Conservation (phyloP, 1,140 invertebrate species). For the Megalopta genalis region DNA sequence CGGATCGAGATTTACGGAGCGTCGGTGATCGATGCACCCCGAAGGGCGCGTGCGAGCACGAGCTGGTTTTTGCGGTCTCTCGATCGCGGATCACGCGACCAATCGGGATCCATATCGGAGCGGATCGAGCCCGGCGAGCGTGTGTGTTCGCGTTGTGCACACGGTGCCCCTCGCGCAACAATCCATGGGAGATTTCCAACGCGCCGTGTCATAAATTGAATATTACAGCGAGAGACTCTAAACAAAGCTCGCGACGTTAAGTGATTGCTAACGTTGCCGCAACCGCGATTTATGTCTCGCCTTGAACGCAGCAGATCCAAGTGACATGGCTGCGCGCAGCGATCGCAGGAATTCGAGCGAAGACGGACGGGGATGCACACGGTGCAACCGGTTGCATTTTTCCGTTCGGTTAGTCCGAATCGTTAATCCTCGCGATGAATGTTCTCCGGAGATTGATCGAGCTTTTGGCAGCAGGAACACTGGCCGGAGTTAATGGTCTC, state of each 20-base stretch:
- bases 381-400: neutral
- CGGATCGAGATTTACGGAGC: slow-evolving; percentile 17
- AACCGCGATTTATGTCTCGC: neutral
- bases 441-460: too few species aligned
- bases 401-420: neutral
- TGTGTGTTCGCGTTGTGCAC: neutral
- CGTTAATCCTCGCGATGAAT: too few species aligned
- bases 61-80: neutral
- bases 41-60: slow-evolving; percentile 14
- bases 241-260: slow-evolving; percentile 6
- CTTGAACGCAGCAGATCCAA: slow-evolving; percentile 13
- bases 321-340: neutral
- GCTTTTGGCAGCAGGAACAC: too few species aligned
- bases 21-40: slow-evolving; percentile 36
- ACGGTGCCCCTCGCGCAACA: neutral
- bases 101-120: neutral
- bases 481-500: too few species aligned
- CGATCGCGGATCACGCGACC: slow-evolving; percentile 9
- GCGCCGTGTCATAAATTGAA: slow-evolving; percentile 1
- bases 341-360: neutral
- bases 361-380: neutral
- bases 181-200: neutral
- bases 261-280: neutral
- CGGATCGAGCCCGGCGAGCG: neutral
- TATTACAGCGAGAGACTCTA: neutral